A percentile compares a stretch with the other conserved stretches of the same genome.
Conservation (phyloP, 2,113 vertebrate species). For the Nestor notabilis region DNA sequence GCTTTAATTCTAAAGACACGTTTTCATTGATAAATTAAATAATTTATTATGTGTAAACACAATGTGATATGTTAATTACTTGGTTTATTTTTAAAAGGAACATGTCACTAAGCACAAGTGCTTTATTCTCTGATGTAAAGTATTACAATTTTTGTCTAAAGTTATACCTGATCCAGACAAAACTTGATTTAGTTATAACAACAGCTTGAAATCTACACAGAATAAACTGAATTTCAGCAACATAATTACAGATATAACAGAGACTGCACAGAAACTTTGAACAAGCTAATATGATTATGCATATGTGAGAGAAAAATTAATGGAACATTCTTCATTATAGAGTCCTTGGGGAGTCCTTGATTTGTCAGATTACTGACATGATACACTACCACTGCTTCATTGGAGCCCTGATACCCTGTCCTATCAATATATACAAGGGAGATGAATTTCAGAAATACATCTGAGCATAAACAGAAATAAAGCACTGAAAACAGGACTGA, state of each 20-base stretch:
- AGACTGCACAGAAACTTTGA: not conserved
- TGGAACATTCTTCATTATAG: not conserved
- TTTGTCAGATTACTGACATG: conserved; percentile 28
- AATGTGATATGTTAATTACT: not conserved
- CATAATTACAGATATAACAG: not conserved
- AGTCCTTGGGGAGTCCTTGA: conserved; percentile 31
- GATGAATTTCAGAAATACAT: not conserved
- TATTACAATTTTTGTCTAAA: not conserved
- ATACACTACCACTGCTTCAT: not conserved
- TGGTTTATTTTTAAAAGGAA: not conserved
- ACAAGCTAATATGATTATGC: not conserved
- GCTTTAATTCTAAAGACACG: not conserved
- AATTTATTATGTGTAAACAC: not conserved
- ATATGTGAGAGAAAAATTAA: not conserved
- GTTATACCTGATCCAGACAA: not conserved
- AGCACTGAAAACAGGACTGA: not conserved
- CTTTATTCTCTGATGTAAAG: not conserved
- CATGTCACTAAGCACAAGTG: not conserved
- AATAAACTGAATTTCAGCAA: not conserved
- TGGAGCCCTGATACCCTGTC: not conserved
- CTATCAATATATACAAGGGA: not conserved
- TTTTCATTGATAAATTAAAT: not conserved
- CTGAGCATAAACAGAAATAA: not conserved
- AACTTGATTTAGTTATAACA: not conserved
- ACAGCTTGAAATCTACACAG: not conserved